These are phyloP conservation scores for Perithous albicinctus DNA, from an alignment of 2,888 invertebrate genomes.

Conservation along the genomic window DNA sequence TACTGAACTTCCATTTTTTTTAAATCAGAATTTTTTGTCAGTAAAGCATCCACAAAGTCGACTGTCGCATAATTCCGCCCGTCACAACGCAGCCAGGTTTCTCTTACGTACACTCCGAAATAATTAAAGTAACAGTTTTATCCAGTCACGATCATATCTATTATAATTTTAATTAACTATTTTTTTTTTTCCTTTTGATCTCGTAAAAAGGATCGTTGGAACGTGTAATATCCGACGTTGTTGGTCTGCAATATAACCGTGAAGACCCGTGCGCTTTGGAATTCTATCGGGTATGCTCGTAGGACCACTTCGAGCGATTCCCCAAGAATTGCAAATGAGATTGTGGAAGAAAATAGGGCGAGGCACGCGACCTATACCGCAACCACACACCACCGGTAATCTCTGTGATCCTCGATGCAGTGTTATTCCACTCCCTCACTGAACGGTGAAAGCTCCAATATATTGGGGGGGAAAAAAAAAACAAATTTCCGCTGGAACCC, in stretches of 20 bases:
- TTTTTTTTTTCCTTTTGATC: not conserved
- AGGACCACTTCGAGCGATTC: conserved; percentile 20
- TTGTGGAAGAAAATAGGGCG: not conserved
- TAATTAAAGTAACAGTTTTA: not conserved
- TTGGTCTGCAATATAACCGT: conserved; percentile 4
- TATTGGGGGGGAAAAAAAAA: too few relatives aligned
- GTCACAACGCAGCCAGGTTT: not conserved
- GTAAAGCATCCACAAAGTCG: too few relatives aligned
- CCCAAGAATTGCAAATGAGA: conserved; percentile 40
- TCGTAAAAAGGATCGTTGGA: not conserved
- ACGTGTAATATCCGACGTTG: not conserved
- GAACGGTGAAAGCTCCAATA: not conserved
- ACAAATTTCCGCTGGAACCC: not conserved
- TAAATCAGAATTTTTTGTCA: too few relatives aligned
- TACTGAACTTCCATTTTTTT: too few relatives aligned
- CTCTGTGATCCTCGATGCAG: not conserved
- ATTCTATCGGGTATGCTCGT: not conserved
- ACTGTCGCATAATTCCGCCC: too few relatives aligned
- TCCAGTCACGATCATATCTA: not conserved
- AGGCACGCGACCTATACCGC: not conserved
- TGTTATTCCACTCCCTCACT: not conserved
- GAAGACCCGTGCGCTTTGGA: not conserved
- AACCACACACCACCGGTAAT: not conserved
- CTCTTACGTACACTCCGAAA: not conserved
- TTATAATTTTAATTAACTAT: not conserved